These are phyloP conservation scores for Paradoxurus hermaphroditus DNA, from an alignment of 2,113 vertebrate species.

Conservation along the genomic window DNA sequence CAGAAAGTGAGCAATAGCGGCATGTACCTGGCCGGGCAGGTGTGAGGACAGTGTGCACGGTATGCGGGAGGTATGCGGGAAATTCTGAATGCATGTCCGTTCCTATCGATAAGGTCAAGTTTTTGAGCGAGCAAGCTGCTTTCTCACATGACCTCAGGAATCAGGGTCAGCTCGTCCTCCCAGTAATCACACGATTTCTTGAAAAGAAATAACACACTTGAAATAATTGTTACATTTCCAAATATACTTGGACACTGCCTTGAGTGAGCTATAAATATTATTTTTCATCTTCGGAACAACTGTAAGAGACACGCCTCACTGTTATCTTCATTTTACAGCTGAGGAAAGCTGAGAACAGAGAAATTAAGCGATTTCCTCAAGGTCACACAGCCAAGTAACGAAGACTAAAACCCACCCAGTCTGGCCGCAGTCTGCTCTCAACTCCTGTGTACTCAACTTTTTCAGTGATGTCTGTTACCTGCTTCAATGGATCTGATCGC, in stretches of 20 bases:
- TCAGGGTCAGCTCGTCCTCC: background rate
- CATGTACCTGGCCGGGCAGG: background rate
- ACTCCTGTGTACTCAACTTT: accelerated
- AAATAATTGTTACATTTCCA: background rate
- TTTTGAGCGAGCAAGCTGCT: background rate
- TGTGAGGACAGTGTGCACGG: accelerated
- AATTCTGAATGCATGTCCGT: accelerated
- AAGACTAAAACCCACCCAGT: background rate
- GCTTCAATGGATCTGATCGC: background rate
- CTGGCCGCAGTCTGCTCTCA: background rate
- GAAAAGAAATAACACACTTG: background rate
- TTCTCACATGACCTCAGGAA: background rate
- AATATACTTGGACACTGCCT: background rate
- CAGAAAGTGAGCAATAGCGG: background rate
- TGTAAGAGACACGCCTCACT: background rate
- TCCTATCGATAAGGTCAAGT: background rate
- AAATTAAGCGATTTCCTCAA: background rate
- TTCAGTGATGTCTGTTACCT: background rate
- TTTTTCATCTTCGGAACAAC: background rate
- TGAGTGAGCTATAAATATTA: background rate
- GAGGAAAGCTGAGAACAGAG: background rate
- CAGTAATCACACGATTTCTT: background rate
- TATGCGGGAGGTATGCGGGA: accelerated
- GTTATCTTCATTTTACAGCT: background rate
- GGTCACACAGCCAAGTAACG: background rate